Percentiles rank a stretch among this genome's conserved stretches.
phyloP scores from a whole-genome alignment of 2,113 vertebrate genomes.

The Dromaius novaehollandiae region DNA sequence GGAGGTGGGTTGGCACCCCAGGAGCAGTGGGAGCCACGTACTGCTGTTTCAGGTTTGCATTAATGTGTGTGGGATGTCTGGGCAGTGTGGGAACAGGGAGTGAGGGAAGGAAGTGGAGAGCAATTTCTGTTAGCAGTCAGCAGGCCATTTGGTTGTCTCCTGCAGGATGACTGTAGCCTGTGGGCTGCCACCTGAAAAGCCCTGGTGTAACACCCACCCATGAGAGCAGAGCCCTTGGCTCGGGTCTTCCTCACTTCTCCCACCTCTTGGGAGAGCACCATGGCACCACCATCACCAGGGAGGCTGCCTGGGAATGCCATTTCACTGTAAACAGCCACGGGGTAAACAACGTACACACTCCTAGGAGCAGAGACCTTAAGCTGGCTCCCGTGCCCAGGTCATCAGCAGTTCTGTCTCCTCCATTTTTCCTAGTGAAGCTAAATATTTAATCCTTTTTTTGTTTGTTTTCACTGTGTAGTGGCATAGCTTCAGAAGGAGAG shows the following conservation, averaged over 20 bases:
- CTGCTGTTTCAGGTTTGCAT: not conserved
- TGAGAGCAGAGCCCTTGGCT: not conserved
- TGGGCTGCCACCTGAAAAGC: not conserved
- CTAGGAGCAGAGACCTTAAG: not conserved
- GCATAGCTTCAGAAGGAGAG: not conserved
- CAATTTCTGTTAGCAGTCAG: not conserved
- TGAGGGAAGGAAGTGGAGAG: not conserved
- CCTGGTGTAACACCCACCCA: not conserved
- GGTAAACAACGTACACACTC: accelerated
- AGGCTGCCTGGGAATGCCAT: not conserved
- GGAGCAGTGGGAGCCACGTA: not conserved
- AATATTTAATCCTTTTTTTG: not conserved
- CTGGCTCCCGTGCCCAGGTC: not conserved
- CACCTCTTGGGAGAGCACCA: not conserved
- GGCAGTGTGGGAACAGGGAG: not conserved
- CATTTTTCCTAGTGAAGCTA: not conserved
- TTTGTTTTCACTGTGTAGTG: not conserved
- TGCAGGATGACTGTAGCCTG: not conserved
- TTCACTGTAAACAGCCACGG: not conserved
- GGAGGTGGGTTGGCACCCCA: not conserved
- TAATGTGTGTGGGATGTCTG: not conserved
- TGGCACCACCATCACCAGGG: not conserved
- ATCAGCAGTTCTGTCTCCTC: not conserved
- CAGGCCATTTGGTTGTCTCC: not conserved
- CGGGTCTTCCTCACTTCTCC: not conserved